phyloP scores from a whole-genome alignment of 2,888 invertebrate genomes.

The Eristalis pertinax region DNA sequence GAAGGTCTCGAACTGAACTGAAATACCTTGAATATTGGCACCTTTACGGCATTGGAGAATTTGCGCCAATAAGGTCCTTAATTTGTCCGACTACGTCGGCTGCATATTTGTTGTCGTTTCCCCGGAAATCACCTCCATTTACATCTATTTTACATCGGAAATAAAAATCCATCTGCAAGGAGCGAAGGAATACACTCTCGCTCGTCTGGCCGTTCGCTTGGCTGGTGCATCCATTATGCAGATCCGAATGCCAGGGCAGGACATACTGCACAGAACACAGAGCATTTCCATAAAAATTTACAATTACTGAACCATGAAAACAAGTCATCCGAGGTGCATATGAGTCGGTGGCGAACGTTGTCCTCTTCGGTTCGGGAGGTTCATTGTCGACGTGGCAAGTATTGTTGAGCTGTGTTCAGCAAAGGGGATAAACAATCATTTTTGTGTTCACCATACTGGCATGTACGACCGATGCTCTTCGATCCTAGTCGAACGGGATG shows the following conservation, averaged over 20 bases:
- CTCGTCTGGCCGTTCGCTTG: conserved; percentile 5
- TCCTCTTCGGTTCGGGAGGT: conserved; percentile 7
- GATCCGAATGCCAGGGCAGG: conserved; percentile 30
- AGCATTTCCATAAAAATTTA: conserved; percentile 64
- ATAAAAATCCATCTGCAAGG: conserved; percentile 36
- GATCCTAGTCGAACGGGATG: neutral
- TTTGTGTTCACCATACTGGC: neutral
- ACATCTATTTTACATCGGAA: conserved; percentile 63
- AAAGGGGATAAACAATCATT: neutral
- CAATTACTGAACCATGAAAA: conserved; percentile 61
- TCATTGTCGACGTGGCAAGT: neutral
- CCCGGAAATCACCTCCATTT: conserved; percentile 58
- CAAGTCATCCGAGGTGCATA: conserved; percentile 54
- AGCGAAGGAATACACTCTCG: neutral
- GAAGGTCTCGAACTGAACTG: conserved; percentile 17
- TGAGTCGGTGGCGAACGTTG: conserved; percentile 2
- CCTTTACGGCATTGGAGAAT: conserved; percentile 29
- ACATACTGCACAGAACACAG: conserved; percentile 28
- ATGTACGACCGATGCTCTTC: neutral
- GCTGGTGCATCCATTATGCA: conserved; percentile 40
- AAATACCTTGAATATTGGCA: conserved; percentile 10
- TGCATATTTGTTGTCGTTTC: conserved; percentile 43
- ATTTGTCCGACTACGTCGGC: conserved; percentile 44
- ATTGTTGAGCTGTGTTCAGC: neutral
- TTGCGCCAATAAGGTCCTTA: conserved; percentile 58